Conservation (phyloP, 2,888 invertebrate genomes). For the Sphaeridia pumilis region DNA sequence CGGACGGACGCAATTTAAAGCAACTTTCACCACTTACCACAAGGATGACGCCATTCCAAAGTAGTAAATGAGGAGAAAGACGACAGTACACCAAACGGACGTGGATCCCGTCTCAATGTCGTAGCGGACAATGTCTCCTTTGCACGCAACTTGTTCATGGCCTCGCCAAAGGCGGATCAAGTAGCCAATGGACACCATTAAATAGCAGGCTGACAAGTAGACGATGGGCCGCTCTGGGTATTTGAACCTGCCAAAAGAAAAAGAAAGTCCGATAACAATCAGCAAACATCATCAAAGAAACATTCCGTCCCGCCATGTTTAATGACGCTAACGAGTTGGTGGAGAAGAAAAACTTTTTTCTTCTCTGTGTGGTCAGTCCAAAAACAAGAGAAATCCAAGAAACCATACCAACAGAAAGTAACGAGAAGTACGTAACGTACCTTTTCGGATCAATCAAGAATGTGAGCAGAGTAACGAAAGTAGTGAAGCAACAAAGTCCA, state of each 20-base stretch:
- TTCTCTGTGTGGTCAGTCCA: too few species aligned
- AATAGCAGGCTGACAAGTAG: slow-evolving; percentile 92
- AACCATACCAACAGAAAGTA: too few species aligned
- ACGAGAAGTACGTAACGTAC: too few species aligned
- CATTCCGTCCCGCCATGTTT: too few species aligned
- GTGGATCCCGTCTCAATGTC: slow-evolving; percentile 52
- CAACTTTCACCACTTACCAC: too few species aligned
- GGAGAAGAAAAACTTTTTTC: too few species aligned
- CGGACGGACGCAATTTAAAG: too few species aligned
- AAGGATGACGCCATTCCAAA: slow-evolving; percentile 98
- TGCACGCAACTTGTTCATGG: slow-evolving; percentile 83
- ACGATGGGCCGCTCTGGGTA: slow-evolving; percentile 98
- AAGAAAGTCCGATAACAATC: too few species aligned
- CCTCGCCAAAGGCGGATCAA: slow-evolving; percentile 74
- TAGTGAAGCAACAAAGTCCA: slow-evolving; percentile 87
- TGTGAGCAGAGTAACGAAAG: slow-evolving; percentile 90
- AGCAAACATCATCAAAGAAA: too few species aligned
- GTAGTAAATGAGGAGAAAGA: slow-evolving; percentile 92
- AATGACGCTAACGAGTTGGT: too few species aligned
- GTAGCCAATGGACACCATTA: slow-evolving; percentile 81
- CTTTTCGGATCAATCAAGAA: slow-evolving; percentile 94
- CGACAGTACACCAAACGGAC: slow-evolving; percentile 77
- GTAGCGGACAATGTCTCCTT: slow-evolving; percentile 48
- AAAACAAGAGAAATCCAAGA: too few species aligned
- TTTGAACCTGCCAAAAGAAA: slow-evolving; percentile 79